phyloP scores from a whole-genome alignment of 2,888 invertebrate genomes.

The Synergus gifuensis region DNA sequence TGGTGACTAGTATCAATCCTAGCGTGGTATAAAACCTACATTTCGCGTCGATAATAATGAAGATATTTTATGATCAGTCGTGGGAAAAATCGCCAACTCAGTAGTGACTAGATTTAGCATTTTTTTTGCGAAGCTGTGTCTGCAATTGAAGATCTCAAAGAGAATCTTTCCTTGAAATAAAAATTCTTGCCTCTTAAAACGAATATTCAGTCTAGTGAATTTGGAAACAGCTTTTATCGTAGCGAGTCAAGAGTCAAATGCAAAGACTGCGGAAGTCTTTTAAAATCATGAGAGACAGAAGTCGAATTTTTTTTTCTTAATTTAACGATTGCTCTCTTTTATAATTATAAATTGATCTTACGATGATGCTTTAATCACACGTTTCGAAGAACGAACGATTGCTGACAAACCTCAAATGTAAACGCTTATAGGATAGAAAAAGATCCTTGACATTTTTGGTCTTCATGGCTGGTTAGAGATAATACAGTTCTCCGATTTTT shows the following conservation, averaged over 20 bases:
- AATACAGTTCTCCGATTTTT: slow-evolving; percentile 27
- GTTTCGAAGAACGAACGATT: slow-evolving; percentile 3
- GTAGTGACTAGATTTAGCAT: slow-evolving; percentile 26
- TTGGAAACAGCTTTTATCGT: neutral
- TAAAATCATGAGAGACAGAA: neutral
- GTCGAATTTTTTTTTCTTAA: neutral
- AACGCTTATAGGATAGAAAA: slow-evolving; percentile 23
- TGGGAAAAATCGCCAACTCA: slow-evolving; percentile 22
- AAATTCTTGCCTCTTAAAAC: slow-evolving; percentile 10
- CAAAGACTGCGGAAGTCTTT: slow-evolving; percentile 17
- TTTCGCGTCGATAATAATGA: slow-evolving; percentile 1
- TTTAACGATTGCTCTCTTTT: slow-evolving; percentile 6
- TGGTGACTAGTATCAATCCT: neutral
- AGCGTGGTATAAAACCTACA: slow-evolving; percentile 31
- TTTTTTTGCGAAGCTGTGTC: slow-evolving; percentile 10
- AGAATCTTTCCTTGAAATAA: neutral
- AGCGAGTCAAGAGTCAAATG: neutral
- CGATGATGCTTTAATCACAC: neutral
- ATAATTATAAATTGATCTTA: neutral
- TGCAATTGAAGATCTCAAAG: slow-evolving; percentile 3
- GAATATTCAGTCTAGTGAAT: slow-evolving; percentile 24
- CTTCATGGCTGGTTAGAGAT: slow-evolving; percentile 32
- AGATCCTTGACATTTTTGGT: slow-evolving; percentile 35
- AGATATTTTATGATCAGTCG: slow-evolving; percentile 22
- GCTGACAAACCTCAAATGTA: slow-evolving; percentile 20